Conservation (phyloP, 2,113 vertebrate species). For the Oriolus oriolus region DNA sequence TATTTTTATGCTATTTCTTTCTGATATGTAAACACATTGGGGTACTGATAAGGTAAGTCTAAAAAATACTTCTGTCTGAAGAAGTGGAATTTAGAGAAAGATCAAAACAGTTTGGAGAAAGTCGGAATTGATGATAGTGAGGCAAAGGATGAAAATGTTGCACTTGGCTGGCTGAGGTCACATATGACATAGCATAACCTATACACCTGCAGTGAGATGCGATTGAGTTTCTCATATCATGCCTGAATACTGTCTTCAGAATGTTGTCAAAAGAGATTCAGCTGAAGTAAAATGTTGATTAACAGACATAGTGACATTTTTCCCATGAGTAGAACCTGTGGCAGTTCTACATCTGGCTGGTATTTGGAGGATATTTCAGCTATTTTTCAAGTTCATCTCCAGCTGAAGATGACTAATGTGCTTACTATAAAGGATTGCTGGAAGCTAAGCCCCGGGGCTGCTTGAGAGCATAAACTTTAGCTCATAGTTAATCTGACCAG, state of each 20-base stretch:
- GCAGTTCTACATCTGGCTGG: neutral
- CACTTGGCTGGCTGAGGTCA: neutral
- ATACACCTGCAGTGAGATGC: neutral
- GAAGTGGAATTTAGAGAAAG: neutral
- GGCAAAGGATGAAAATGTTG: neutral
- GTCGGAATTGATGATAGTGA: neutral
- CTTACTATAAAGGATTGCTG: slow-evolving; percentile 4
- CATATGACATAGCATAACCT: neutral
- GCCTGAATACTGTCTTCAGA: neutral
- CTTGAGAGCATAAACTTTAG: slow-evolving; percentile 2
- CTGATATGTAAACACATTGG: neutral
- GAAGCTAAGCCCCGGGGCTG: neutral
- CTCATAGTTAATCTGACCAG: slow-evolving; percentile 10
- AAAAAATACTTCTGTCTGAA: neutral
- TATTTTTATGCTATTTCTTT: neutral
- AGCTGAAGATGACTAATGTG: slow-evolving; percentile 5
- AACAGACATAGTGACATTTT: neutral
- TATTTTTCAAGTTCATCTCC: slow-evolving; percentile 22
- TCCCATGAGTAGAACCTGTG: neutral
- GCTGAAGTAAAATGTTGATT: slow-evolving; percentile 15
- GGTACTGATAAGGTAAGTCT: neutral
- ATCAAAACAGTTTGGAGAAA: neutral
- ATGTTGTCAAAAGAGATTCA: slow-evolving; percentile 6
- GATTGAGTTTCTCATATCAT: neutral
- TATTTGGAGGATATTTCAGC: neutral